These are phyloP conservation scores for Mamestra brassicae DNA, from an alignment of 2,888 invertebrate genomes.

Conservation along the genomic window DNA sequence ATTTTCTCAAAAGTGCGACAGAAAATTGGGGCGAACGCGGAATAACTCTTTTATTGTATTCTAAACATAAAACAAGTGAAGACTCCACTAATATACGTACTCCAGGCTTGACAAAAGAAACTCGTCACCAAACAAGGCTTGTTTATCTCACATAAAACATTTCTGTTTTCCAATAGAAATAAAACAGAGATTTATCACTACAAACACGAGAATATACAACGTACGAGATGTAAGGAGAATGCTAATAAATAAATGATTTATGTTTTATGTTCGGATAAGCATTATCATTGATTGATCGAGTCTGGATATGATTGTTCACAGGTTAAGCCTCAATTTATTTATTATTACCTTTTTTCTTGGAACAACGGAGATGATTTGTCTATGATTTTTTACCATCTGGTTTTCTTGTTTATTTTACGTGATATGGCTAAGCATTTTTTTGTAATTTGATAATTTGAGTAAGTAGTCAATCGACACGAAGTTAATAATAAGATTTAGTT, in stretches of 20 bases:
- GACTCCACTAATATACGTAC: neutral
- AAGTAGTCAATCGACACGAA: neutral
- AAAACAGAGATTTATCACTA: constrained; percentile 54
- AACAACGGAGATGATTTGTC: constrained; percentile 17
- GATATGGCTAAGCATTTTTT: neutral
- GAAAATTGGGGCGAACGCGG: neutral
- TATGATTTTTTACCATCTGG: constrained; percentile 18
- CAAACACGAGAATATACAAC: constrained; percentile 43
- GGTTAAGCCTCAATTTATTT: constrained; percentile 34
- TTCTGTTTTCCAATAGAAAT: constrained; percentile 51
- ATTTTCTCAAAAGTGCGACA: neutral
- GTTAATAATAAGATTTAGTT: neutral
- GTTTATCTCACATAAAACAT: constrained; percentile 51
- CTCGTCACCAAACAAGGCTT: constrained; percentile 26
- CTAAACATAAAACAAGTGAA: neutral
- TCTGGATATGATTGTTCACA: constrained; percentile 43
- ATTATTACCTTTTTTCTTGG: constrained; percentile 5
- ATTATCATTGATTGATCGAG: constrained; percentile 65
- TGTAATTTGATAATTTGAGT: neutral
- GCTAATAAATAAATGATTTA: constrained; percentile 60
- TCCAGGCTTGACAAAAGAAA: constrained; percentile 21
- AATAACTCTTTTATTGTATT: neutral
- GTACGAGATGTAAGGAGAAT: constrained; percentile 19
- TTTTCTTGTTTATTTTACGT: neutral
- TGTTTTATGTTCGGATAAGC: constrained; percentile 61